Base-by-base conservation (phyloP, 2,113 vertebrate genomes). In the Oreochromis aureus region DNA sequence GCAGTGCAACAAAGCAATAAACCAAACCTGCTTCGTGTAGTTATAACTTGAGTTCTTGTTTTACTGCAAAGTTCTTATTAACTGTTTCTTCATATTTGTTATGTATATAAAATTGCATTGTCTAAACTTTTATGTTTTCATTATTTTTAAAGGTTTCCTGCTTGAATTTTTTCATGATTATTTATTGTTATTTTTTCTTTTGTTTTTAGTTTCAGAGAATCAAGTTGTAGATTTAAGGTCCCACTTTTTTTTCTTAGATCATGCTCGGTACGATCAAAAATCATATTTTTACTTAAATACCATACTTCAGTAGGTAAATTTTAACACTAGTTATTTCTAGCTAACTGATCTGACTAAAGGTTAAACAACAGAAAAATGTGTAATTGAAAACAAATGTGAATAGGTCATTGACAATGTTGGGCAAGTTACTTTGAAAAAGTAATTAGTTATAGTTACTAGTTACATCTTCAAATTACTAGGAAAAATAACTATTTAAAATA, bases 201-300 rank as follows among this genome's bases (percentile, higher is more conserved):
- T 44, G 39, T 9, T 24, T 71, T 46, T 71, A 0, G 0, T 24
- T 71, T 6, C 39, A 71, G 11, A 22, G 39, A 71, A 44, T 16
- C 5, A 41, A 36, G 0, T 41, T 71, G 19, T 2, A 24, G 12
- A 9, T 71, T 61, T 61, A 1, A 34, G 30, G 58, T 34, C 9
- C 0, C 0, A 7, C 22, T 3, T 19, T 22, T 41, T 27, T 46
- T 48, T 0, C 69, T 44, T 48, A 76, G 41, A 15, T 18, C 15
- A 30, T 48, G 15, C 9, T 30, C 9, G 0, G 0, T 48, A 46
- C 27, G 22, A 73, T 76, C 4, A 30, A 10, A 71, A 63, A 34
- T 34, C 59, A 39, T 0, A 39, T 69, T 69, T 69, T 69, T 39
- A 69, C 0, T 66, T 66, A 66, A 66, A n/a, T 36, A 12, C 32